Base-by-base conservation (phyloP, 2,113 vertebrate species). In the Elanus axillaris region DNA sequence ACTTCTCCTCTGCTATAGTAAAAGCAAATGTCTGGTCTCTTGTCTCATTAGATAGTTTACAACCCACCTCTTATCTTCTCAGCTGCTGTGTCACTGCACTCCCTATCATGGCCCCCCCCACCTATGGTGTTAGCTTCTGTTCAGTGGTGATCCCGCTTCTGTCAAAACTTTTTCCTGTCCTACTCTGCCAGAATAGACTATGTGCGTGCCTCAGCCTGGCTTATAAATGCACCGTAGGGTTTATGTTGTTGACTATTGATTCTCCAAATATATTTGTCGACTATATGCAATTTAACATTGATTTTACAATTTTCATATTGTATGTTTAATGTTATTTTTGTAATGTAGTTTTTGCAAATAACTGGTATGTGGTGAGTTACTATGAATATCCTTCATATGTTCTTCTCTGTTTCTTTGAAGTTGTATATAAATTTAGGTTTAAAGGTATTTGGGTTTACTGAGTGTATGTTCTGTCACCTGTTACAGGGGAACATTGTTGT, bases 251-350 rank as follows among this genome's bases (percentile, higher is more conserved):
- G 27, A 10, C 59, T 60, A 69, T 4, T 4, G 25, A 23, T 53
- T 48, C 59, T 53, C 68, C 36, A 26, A 22, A 55, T 22, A 3
- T 8, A 29, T 69, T 47, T 73, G 43, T 64, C n/a, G 42, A 16
- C 43, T 31, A 2, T 31, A 1, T 55, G 74, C 38, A 7, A 21
- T 77, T 73, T 31, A 31, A 29, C 26, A 4, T 34, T 0, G 0
- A 5, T 22, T 76, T 45, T 62, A 31, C 11, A 16, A 0, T 27
- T 32, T 53, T 43, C 7, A 3, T 52, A 2, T 34, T 89, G 62
- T 82, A 0, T 67, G 13, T 75, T 88, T 69, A n/a, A 25, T 55
- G 3, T 13, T 7, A 15, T 32, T 60, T 60, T 42, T 74, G 40
- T 85, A 22, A 48, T 10, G 31, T 34, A 17, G 23, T 11, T 67